Base-by-base conservation (phyloP, 1,140 invertebrate genomes). In the Nasonia vitripennis region DNA sequence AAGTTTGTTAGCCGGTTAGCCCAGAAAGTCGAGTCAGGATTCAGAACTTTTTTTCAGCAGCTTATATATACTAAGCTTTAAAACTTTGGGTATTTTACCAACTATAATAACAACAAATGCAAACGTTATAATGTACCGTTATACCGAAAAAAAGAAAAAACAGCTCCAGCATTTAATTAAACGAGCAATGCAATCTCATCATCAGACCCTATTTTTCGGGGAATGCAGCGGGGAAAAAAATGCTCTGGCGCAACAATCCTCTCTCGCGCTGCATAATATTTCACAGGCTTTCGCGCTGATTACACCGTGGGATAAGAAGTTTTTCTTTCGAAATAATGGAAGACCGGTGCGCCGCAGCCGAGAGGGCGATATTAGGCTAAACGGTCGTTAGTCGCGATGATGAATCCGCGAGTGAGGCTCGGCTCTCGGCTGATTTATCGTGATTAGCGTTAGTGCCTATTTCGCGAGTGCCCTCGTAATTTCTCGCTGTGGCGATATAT, bases 221-320 rank as follows among this genome's bases (percentile, higher is more conserved):
- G 77, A 78, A 78, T 78, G 77, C 41, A 62, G 77, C 14, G 14
- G 27, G 31, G 48, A 14, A 27, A 17, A 77, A 51, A 77, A 77
- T 10, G 37, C 17, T 74, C 31, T 74, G 1, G 27, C 20, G 55
- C 37, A 20, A 74, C 37, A n/a, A 77, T 23, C n/a, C 34, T 27
- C 45, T 77, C 75, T 41, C 17, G 17, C 17, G 55, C 17, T 17
- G 17, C 7, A 20, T 62, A 62, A 45, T 81, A 70, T 74, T 82
- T 31, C 31, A 73, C 27, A 5, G 34, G 41, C 48, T 74, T 73
- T 73, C 51, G 79, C 51, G 37, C 41, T 74, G 80, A 82, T 82
- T 82, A 82, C 45, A 82, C 80, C 41, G 27, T 27, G n/a, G 62
- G 48, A 51, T 82, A 82, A 82, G 80, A 62, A 73, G 80, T 74